A percentile compares a stretch with the other conserved stretches of the same genome.
These are phyloP conservation scores for Oncorhynchus clarkii DNA, from an alignment of 2,113 vertebrate genomes.

Conservation along the genomic window DNA sequence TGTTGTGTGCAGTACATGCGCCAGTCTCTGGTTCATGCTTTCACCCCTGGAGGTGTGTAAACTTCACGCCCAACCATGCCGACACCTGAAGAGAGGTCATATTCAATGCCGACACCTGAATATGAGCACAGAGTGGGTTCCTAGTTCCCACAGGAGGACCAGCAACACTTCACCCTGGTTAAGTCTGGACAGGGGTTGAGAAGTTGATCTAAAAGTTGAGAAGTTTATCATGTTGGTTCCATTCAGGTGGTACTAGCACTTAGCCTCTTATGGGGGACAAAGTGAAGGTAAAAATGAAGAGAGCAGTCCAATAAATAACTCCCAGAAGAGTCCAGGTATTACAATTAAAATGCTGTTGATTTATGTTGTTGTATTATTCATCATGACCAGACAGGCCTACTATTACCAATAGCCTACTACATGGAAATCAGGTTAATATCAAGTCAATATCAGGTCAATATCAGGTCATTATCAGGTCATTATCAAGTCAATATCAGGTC, in stretches of 20 bases:
- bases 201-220: constrained; percentile 18
- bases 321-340: not conserved
- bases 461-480: no score
- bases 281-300: not conserved
- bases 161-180: not conserved
- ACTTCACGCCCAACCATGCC: constrained; percentile 20
- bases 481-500: no score
- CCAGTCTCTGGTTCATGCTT: not conserved
- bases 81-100: no score
- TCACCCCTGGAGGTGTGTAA: constrained; percentile 27
- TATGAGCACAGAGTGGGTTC: not conserved
- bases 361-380: no score
- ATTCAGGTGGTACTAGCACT: not conserved
- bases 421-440: no score
- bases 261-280: not conserved
- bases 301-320: not conserved
- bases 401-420: no score
- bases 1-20: not conserved
- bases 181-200: not conserved
- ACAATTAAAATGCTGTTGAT: not conserved
- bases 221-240: not conserved
- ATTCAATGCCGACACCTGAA: no score
- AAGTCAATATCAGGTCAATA: no score
- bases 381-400: no score
- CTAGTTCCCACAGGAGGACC: constrained; percentile 37